These are phyloP conservation scores for Haliclystus octoradiatus DNA, from an alignment of 30 jellyfish, hydroid and myxozoan genomes.

Conservation along the genomic window DNA sequence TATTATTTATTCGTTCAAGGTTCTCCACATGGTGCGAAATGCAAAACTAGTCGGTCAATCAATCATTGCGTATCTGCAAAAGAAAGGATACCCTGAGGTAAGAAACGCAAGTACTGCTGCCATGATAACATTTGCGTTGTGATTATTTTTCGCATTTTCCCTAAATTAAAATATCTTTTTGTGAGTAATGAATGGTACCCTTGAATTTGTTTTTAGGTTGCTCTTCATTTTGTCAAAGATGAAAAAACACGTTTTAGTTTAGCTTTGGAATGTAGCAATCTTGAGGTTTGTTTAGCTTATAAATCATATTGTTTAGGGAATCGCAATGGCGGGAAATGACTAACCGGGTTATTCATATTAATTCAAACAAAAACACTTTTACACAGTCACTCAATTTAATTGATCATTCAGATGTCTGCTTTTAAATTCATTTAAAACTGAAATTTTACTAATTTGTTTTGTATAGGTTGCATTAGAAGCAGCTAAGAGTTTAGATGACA, in stretches of 20 bases:
- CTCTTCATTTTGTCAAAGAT: constrained; percentile 92
- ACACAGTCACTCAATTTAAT: too few species aligned
- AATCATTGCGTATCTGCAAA: constrained; percentile 74
- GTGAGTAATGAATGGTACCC: not conserved
- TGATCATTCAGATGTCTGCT: not conserved
- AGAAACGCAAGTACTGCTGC: too few species aligned
- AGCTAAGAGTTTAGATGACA: constrained; percentile 89
- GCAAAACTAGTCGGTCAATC: constrained; percentile 97
- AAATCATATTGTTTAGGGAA: too few species aligned
- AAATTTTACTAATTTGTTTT: not conserved
- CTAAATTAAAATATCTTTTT: too few species aligned
- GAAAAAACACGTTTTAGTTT: constrained; percentile 76
- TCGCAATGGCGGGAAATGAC: too few species aligned
- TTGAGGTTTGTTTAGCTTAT: constrained; percentile 25
- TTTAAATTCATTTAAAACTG: not conserved
- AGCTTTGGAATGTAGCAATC: constrained; percentile 87
- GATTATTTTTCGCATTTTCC: not conserved
- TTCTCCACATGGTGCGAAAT: constrained; percentile 84
- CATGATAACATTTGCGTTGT: not conserved
- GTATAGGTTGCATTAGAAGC: constrained; percentile 90
- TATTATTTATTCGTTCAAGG: too few species aligned
- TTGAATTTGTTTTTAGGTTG: constrained; percentile 41
- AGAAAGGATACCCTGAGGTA: constrained; percentile 96
- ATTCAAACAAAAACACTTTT: too few species aligned
- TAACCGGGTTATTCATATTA: too few species aligned